These are phyloP conservation scores for Poeciliopsis occidentalis DNA, from an alignment of 2,113 vertebrate species.

Conservation along the genomic window DNA sequence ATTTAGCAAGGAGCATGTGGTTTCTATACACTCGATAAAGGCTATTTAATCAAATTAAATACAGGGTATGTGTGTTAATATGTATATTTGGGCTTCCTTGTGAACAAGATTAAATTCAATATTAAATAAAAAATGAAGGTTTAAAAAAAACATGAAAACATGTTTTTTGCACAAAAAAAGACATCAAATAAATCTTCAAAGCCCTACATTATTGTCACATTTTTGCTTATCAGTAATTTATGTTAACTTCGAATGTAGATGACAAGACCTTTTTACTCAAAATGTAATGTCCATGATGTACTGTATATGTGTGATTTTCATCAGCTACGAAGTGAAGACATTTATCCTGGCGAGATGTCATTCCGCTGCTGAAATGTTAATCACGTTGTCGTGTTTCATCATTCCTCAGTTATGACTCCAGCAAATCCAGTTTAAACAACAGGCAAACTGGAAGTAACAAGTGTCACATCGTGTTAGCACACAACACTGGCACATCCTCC, in stretches of 20 bases:
- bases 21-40: not conserved
- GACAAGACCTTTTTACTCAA: not conserved
- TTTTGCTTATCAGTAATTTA: too few relatives aligned
- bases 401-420: not conserved
- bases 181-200: too few relatives aligned
- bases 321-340: not conserved
- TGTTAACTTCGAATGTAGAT: too few relatives aligned
- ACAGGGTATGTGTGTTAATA: too few relatives aligned
- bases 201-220: too few relatives aligned
- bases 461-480: constrained; percentile 9
- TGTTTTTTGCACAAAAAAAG: too few relatives aligned
- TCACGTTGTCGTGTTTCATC: constrained; percentile 1
- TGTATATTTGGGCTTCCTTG: not conserved
- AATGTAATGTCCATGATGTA: not conserved
- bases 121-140: not conserved
- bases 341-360: not conserved
- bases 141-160: not conserved
- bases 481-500: not conserved
- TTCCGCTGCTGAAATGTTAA: constrained; percentile 21
- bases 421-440: constrained; percentile 32
- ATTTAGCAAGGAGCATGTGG: not conserved
- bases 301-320: not conserved
- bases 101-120: not conserved
- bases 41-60: not conserved
- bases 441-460: constrained; percentile 19